Evolutionary conservation across 2,113 vertebrate genomes (phyloP).

Genomic region (Lucifuga dentata): DNA sequence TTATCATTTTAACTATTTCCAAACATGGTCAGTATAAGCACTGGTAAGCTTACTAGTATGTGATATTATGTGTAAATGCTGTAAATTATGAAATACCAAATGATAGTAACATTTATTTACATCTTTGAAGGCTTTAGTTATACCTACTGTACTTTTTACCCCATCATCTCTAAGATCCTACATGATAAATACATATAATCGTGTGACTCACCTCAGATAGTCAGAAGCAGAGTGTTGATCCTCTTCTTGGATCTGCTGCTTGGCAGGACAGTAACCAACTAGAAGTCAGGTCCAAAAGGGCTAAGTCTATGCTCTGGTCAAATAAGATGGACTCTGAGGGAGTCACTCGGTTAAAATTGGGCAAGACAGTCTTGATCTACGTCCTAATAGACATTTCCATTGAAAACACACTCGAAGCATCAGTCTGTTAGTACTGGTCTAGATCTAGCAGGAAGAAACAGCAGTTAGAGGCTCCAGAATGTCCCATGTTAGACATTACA

Average conservation of each 20-base stretch:
- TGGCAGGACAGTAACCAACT: constrained; percentile 11
- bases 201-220: constrained; percentile 58
- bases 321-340: constrained; percentile 9
- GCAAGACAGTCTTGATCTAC: constrained; percentile 6
- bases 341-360: constrained; percentile 32
- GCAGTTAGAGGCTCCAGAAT: constrained; percentile 2
- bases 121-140: neutral
- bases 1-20: neutral
- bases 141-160: neutral
- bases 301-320: constrained; percentile 19
- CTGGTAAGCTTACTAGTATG: neutral
- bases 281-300: constrained; percentile 7
- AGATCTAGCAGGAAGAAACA: constrained; percentile 5
- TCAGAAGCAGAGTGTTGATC: constrained; percentile 4
- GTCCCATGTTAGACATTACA: constrained; percentile 12
- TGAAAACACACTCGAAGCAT: neutral
- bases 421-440: constrained; percentile 10
- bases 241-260: constrained; percentile 16
- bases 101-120: neutral
- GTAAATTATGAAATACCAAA: neutral
- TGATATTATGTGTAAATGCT: neutral
- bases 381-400: neutral
- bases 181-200: neutral
- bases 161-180: neutral
- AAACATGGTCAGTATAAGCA: neutral